phyloP scores from a whole-genome alignment of 2,113 vertebrate species.

The Pan troglodytes region NHGRI_mPanTro3-v2.1_pri NC_072413.2:81022001-81022500 shows the following conservation, averaged over 20 bases:
- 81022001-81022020: neutral
- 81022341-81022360: neutral
- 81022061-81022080: neutral
- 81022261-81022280: neutral
- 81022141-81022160: neutral
- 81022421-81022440: neutral
- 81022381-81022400: constrained; percentile 9
- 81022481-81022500: neutral
- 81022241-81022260: neutral
- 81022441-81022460: neutral
- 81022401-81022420: neutral
- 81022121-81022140: neutral
- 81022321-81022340: neutral
- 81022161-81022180: neutral
- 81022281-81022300: neutral
- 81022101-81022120: neutral
- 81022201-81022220: neutral
- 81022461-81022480: neutral
- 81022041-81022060: neutral
- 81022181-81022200: neutral
- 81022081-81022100: neutral
- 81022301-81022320: neutral
- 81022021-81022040: neutral
- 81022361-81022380: neutral
- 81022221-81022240: neutral